Percentiles rank a stretch among this genome's conserved stretches.
Conservation (phyloP, 2,113 vertebrate genomes). For the Phoxinus phoxinus region DNA sequence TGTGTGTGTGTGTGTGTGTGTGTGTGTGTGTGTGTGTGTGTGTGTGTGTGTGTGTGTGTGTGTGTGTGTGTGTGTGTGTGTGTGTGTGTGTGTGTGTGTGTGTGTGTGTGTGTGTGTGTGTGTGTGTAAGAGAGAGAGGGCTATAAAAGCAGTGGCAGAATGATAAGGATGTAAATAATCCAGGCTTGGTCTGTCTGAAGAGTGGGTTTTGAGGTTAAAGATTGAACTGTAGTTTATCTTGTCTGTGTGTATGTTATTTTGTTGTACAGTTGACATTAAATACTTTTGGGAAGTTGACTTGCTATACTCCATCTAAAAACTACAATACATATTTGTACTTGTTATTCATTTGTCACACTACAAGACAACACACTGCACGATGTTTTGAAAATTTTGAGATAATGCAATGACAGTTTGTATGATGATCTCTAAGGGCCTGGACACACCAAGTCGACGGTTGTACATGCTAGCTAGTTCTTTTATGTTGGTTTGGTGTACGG, state of each 20-base stretch:
- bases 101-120: not conserved
- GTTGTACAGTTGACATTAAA: not conserved
- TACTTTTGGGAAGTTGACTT: not conserved
- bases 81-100: not conserved
- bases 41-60: not conserved
- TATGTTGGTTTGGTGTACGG: no score
- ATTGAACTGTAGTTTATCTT: not conserved
- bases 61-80: not conserved
- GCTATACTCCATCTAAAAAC: not conserved
- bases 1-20: not conserved
- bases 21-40: not conserved
- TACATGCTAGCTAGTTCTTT: no score
- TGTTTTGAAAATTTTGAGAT: not conserved
- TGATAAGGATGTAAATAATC: not conserved
- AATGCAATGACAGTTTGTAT: not conserved
- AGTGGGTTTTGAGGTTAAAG: conserved; percentile 5
- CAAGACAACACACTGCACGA: not conserved
- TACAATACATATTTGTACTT: not conserved
- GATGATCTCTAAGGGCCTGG: not conserved
- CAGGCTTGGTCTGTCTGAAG: not conserved
- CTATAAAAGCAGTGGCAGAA: conserved; percentile 1
- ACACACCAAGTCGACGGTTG: no score
- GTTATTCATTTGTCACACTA: not conserved
- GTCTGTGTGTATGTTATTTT: not conserved
- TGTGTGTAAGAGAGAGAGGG: not conserved